Evolutionary conservation across 2,113 vertebrate genomes (phyloP).

Genomic region (Archilochus colubris): DNA sequence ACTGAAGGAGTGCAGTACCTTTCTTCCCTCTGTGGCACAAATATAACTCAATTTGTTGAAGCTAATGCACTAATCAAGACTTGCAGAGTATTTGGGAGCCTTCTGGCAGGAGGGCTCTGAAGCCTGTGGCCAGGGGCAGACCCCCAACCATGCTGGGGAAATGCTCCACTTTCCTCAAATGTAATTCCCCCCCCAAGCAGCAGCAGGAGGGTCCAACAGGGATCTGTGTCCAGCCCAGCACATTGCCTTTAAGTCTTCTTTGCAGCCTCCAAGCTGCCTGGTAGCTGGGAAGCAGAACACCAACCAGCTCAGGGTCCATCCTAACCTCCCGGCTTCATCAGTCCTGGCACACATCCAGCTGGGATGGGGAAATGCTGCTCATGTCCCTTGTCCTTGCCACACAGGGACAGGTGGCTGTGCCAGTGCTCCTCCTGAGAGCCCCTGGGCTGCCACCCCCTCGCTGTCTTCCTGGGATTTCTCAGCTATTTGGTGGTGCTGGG

Average conservation of each 20-base stretch:
- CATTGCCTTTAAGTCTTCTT: accelerated
- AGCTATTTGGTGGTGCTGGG: not conserved
- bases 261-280: not conserved
- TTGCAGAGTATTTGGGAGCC: not conserved
- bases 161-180: not conserved
- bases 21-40: not conserved
- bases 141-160: not conserved
- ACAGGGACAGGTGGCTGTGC: accelerated
- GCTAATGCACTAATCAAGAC: slow-evolving; percentile 8
- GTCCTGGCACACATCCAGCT: accelerated
- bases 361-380: not conserved
- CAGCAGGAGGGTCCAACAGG: not conserved
- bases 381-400: not conserved
- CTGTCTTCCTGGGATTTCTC: not conserved
- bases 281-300: accelerated
- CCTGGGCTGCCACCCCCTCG: not conserved
- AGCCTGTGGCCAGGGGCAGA: too few relatives aligned
- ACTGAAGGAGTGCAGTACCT: not conserved
- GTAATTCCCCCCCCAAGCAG: not conserved
- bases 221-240: not conserved
- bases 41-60: slow-evolving; percentile 30
- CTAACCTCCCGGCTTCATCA: not conserved
- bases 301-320: not conserved
- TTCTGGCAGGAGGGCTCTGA: not conserved
- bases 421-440: not conserved